phyloP scores from a whole-genome alignment of 92 coral and sea anemone species.

The Palythoa grandiflora region DNA sequence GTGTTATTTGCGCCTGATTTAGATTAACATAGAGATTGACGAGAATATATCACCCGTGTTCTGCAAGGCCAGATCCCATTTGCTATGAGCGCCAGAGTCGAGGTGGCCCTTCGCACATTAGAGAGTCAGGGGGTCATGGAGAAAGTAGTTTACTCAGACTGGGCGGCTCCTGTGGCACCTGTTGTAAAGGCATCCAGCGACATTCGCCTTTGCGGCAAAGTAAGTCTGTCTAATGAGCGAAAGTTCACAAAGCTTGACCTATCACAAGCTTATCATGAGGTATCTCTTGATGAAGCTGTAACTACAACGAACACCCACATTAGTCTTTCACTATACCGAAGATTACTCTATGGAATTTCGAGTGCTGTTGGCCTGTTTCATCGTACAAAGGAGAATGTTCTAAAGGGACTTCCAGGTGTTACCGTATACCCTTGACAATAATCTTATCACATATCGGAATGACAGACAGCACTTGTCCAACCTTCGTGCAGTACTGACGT shows the following conservation, averaged over 20 bases:
- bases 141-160: slow-evolving; percentile 43
- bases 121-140: slow-evolving; percentile 57
- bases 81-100: slow-evolving; percentile 47
- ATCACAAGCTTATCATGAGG: not conserved
- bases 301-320: not conserved
- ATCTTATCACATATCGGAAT: slow-evolving; percentile 37
- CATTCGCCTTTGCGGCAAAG: not conserved
- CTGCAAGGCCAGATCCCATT: slow-evolving; percentile 61
- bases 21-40: slow-evolving; percentile 27
- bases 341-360: not conserved
- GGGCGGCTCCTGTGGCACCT: not conserved
- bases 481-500: not conserved
- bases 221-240: not conserved
- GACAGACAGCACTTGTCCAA: slow-evolving; percentile 48
- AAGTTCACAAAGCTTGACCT: no score
- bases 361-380: no score
- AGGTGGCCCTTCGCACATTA: slow-evolving; percentile 52
- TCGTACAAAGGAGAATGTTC: slow-evolving; percentile 37
- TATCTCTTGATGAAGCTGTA: not conserved
- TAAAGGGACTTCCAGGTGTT: slow-evolving; percentile 41
- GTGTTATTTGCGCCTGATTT: slow-evolving; percentile 23
- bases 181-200: slow-evolving; percentile 4
- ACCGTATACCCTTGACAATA: slow-evolving; percentile 48
- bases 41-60: slow-evolving; percentile 5
- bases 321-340: not conserved